phyloP scores from a whole-genome alignment of 2,113 vertebrate species.

The Trichomycterus rosablanca region DNA sequence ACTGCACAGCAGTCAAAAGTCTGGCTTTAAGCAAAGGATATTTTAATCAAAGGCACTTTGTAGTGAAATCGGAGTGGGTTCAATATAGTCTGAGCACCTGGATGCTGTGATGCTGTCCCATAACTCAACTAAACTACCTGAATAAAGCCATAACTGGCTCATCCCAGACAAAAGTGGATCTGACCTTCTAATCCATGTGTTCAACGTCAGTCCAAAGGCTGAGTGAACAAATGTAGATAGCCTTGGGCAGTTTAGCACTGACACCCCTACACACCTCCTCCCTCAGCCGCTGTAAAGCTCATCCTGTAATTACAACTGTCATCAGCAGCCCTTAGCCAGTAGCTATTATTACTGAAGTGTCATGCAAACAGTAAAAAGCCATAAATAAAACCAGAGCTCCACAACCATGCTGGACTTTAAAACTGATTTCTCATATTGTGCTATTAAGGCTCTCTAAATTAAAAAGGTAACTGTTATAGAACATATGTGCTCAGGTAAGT shows the following conservation, averaged over 20 bases:
- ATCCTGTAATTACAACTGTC: slow-evolving; percentile 69
- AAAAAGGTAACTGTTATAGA: no score
- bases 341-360: slow-evolving; percentile 64
- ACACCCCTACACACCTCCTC: slow-evolving; percentile 41
- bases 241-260: slow-evolving; percentile 30
- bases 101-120: no score
- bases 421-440: not conserved
- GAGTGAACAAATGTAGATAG: slow-evolving; percentile 17
- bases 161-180: not conserved
- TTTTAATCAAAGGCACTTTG: no score
- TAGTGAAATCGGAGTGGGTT: no score
- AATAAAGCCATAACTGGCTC: no score
- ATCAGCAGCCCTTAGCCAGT: slow-evolving; percentile 60
- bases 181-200: not conserved
- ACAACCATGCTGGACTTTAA: not conserved
- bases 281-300: slow-evolving; percentile 61
- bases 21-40: no score
- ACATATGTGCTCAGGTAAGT: no score
- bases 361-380: slow-evolving; percentile 23
- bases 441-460: no score
- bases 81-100: no score
- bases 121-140: no score
- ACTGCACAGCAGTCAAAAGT: no score
- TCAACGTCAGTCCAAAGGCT: not conserved
- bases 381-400: slow-evolving; percentile 6